phyloP scores from a whole-genome alignment of 2,113 vertebrate species.

The Ameiurus melas region DNA sequence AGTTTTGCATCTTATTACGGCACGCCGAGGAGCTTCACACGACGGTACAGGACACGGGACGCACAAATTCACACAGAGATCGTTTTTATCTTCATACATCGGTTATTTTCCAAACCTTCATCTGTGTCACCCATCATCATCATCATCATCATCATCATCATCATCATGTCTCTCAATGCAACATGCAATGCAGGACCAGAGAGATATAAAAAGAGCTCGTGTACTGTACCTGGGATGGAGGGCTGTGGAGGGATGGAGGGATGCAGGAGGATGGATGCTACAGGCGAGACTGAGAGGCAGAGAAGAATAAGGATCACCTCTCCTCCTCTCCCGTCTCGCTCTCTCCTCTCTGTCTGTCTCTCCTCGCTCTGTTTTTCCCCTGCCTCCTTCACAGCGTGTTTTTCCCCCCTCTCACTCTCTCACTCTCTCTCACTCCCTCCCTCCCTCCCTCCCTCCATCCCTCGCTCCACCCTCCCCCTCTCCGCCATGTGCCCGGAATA shows the following conservation, averaged over 20 bases:
- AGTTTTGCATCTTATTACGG: conserved; percentile 17
- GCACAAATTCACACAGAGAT: conserved; percentile 13
- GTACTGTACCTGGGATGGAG: conserved; percentile 64
- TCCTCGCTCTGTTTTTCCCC: conserved; percentile 66
- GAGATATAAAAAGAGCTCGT: conserved; percentile 49
- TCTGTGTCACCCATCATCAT: background rate
- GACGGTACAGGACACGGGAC: conserved; percentile 58
- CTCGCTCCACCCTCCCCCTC: conserved; percentile 62
- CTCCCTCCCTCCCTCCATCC: conserved; percentile 63
- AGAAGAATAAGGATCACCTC: conserved; percentile 67
- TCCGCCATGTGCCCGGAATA: conserved; percentile 76
- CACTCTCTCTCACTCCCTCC: conserved; percentile 57
- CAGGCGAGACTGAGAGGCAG: conserved; percentile 64
- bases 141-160: background rate
- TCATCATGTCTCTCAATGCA: background rate
- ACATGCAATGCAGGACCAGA: conserved; percentile 47
- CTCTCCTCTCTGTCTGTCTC: conserved; percentile 54
- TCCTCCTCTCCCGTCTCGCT: conserved; percentile 66
- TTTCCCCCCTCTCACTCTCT: conserved; percentile 55
- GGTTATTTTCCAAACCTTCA: conserved; percentile 9
- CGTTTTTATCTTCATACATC: background rate
- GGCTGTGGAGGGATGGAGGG: conserved; percentile 42
- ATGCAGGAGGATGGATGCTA: conserved; percentile 49
- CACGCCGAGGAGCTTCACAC: conserved; percentile 44
- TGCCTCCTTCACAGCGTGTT: conserved; percentile 63